A percentile compares a stretch with the other conserved stretches of the same genome.
Conservation (phyloP, 2,888 invertebrate species). For the Agrilus cyanescens region DNA sequence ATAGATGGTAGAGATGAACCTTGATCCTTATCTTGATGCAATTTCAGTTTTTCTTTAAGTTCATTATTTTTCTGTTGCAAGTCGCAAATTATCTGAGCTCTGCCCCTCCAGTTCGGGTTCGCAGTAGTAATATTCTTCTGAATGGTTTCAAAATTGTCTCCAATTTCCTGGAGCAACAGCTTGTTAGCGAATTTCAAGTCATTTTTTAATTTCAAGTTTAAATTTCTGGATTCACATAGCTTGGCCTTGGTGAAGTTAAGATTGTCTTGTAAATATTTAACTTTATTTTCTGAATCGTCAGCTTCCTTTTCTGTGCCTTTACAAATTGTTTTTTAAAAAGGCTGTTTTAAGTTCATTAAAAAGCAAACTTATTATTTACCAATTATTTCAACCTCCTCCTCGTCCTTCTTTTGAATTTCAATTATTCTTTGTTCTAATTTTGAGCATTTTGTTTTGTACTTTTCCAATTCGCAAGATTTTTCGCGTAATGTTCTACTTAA, state of each 20-base stretch:
- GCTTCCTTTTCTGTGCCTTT: not conserved
- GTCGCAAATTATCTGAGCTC: slow-evolving; percentile 61
- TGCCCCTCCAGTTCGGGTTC: slow-evolving; percentile 59
- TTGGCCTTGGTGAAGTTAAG: slow-evolving; percentile 46
- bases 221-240: slow-evolving; percentile 57
- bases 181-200: slow-evolving; percentile 62
- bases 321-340: slow-evolving; percentile 1
- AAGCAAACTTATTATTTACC: slow-evolving; percentile 1
- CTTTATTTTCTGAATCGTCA: slow-evolving; percentile 38
- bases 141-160: slow-evolving; percentile 55
- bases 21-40: slow-evolving; percentile 20
- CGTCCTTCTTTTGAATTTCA: slow-evolving; percentile 26
- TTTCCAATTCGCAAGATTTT: slow-evolving; percentile 48
- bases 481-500: slow-evolving; percentile 55
- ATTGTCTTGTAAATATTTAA: slow-evolving; percentile 51
- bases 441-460: slow-evolving; percentile 46
- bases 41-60: slow-evolving; percentile 48
- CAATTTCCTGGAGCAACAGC: slow-evolving; percentile 62
- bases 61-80: slow-evolving; percentile 58
- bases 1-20: not conserved
- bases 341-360: slow-evolving; percentile 1
- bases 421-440: slow-evolving; percentile 41
- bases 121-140: slow-evolving; percentile 43
- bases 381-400: slow-evolving; percentile 7
- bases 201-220: slow-evolving; percentile 54